These are phyloP conservation scores for Tenthredo distinguenda DNA, from an alignment of 2,888 invertebrate genomes.

Conservation along the genomic window DNA sequence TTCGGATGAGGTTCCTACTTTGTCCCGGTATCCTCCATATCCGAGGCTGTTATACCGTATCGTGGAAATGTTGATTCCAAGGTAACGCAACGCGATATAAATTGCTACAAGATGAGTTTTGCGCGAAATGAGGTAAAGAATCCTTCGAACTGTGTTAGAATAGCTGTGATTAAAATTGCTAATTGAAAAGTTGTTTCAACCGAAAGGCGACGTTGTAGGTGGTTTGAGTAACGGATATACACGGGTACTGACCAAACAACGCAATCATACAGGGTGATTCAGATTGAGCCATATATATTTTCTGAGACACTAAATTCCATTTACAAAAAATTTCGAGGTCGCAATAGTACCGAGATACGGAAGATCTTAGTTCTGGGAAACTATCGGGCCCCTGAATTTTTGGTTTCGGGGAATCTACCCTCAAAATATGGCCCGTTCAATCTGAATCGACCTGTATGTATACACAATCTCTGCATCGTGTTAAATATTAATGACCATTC, in stretches of 20 bases:
- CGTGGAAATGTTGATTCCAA: slow-evolving; percentile 15
- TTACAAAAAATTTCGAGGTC: no score
- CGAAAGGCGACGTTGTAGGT: neutral
- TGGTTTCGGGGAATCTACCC: no score
- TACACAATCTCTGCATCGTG: neutral
- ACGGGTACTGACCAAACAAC: neutral
- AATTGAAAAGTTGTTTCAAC: neutral
- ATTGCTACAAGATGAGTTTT: slow-evolving; percentile 14
- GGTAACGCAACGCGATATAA: neutral
- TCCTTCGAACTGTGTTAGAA: neutral
- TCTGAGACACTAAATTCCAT: no score
- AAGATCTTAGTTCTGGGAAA: no score
- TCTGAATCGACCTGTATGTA: neutral
- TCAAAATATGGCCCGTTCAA: neutral
- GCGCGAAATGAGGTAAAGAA: neutral
- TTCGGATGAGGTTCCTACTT: no score
- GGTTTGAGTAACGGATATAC: neutral
- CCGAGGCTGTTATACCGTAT: neutral
- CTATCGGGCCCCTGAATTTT: no score
- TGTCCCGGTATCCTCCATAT: no score
- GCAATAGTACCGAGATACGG: no score
- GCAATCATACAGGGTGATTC: neutral
- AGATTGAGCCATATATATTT: no score
- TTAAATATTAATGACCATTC: neutral
- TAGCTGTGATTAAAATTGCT: neutral